These are phyloP conservation scores for Takifugu ocellatus DNA, from an alignment of 2,797 vertebrate species.

Conservation along the genomic window DNA sequence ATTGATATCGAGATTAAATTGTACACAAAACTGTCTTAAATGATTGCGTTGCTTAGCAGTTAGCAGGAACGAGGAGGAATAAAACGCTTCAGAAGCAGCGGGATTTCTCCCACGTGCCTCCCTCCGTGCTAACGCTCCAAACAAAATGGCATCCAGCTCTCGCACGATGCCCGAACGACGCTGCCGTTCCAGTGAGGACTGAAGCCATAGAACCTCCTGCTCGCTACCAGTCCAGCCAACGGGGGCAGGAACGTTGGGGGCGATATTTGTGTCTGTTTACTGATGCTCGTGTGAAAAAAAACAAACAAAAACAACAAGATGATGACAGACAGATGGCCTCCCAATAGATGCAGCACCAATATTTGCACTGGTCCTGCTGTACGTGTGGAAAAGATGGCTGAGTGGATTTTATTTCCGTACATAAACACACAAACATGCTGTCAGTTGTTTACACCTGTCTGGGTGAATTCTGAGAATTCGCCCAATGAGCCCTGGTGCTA, in stretches of 20 bases:
- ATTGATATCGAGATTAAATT: too few species aligned
- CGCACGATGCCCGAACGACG: slow-evolving; percentile 29
- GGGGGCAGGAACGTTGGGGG: slow-evolving; percentile 41
- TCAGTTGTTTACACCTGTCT: slow-evolving; percentile 65
- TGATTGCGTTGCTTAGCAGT: not conserved
- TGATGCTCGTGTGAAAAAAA: slow-evolving; percentile 34
- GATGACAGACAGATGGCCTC: slow-evolving; percentile 64
- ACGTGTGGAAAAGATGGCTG: slow-evolving; percentile 60
- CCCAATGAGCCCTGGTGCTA: slow-evolving; percentile 65
- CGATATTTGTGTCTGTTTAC: slow-evolving; percentile 57
- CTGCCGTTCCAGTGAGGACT: slow-evolving; percentile 48
- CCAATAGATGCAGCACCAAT: slow-evolving; percentile 64
- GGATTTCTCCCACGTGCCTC: slow-evolving; percentile 33
- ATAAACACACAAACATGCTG: slow-evolving; percentile 20
- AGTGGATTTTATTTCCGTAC: slow-evolving; percentile 48
- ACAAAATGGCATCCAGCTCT: slow-evolving; percentile 45
- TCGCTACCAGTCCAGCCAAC: slow-evolving; percentile 48
- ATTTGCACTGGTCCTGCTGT: slow-evolving; percentile 63
- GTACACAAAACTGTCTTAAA: too few species aligned
- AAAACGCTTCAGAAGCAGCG: slow-evolving; percentile 28
- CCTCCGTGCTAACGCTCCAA: slow-evolving; percentile 11
- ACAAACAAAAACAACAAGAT: slow-evolving; percentile 53
- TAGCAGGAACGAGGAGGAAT: slow-evolving; percentile 10
- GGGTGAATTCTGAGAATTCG: slow-evolving; percentile 66
- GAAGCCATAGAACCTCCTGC: slow-evolving; percentile 52